These are phyloP conservation scores for Lomographa bimaculata DNA, from an alignment of 2,888 invertebrate species.

Conservation along the genomic window DNA sequence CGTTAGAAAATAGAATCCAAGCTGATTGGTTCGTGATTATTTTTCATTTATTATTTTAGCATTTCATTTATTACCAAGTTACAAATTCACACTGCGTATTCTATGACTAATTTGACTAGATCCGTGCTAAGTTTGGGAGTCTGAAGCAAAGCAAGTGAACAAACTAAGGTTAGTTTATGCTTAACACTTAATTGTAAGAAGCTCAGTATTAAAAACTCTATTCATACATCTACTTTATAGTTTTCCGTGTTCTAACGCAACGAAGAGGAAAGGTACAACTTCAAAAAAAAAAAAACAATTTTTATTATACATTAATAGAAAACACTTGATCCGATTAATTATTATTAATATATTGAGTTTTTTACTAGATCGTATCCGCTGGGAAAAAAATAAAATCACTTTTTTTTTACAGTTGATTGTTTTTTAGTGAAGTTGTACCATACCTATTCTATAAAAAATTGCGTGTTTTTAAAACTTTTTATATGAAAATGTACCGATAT, in stretches of 20 bases:
- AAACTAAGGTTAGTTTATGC: slow-evolving; percentile 37
- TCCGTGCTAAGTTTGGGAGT: slow-evolving; percentile 50
- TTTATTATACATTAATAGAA: too few species aligned
- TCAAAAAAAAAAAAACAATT: too few species aligned
- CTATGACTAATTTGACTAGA: slow-evolving; percentile 59
- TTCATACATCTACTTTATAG: slow-evolving; percentile 19
- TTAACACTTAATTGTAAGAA: slow-evolving; percentile 36
- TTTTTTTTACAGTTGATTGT: too few species aligned
- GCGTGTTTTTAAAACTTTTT: slow-evolving; percentile 15
- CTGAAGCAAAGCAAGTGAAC: slow-evolving; percentile 47
- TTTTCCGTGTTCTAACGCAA: slow-evolving; percentile 7
- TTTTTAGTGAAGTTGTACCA: slow-evolving; percentile 1
- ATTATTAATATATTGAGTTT: too few species aligned
- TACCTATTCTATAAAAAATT: slow-evolving; percentile 10
- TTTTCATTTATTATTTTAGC: slow-evolving; percentile 18
- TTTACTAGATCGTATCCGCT: too few species aligned
- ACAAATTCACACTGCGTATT: slow-evolving; percentile 29
- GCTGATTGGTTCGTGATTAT: too few species aligned
- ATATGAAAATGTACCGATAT: slow-evolving; percentile 60
- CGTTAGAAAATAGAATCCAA: too few species aligned
- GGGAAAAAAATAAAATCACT: too few species aligned
- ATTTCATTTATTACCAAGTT: slow-evolving; percentile 40
- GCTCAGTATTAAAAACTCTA: slow-evolving; percentile 36
- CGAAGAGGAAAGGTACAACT: slow-evolving; percentile 11
- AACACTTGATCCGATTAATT: too few species aligned